These are phyloP conservation scores for Cistogaster globosa DNA, from an alignment of 2,888 invertebrate genomes.

Conservation along the genomic window DNA sequence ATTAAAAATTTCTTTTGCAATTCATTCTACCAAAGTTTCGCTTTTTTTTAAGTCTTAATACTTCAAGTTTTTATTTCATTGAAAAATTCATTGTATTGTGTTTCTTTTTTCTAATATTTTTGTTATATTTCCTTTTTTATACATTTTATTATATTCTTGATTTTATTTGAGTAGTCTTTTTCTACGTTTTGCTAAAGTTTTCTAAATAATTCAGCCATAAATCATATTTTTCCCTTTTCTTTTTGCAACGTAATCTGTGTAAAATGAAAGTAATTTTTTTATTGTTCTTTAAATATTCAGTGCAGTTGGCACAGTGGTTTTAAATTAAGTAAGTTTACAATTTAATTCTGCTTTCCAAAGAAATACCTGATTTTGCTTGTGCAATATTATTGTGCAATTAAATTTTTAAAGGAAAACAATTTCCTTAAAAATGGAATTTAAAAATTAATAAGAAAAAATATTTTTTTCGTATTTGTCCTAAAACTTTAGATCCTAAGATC, in stretches of 20 bases:
- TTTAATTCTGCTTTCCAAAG: too few species aligned
- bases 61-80: neutral
- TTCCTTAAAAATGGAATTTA: too few species aligned
- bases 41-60: neutral
- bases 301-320: neutral
- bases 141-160: neutral
- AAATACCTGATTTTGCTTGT: too few species aligned
- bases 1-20: neutral
- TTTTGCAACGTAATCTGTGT: constrained; percentile 14
- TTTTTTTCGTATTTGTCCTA: too few species aligned
- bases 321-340: too few species aligned
- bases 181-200: neutral
- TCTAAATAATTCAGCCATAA: constrained; percentile 46
- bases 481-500: too few species aligned
- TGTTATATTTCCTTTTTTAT: neutral
- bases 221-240: constrained; percentile 28
- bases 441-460: too few species aligned
- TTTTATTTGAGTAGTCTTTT: neutral
- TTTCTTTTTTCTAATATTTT: neutral
- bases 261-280: neutral
- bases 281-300: constrained; percentile 18
- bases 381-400: too few species aligned
- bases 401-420: too few species aligned
- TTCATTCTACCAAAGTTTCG: neutral
- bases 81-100: neutral